phyloP scores from a whole-genome alignment of 2,888 invertebrate genomes.

The Listrodromus nycthemerus region DNA sequence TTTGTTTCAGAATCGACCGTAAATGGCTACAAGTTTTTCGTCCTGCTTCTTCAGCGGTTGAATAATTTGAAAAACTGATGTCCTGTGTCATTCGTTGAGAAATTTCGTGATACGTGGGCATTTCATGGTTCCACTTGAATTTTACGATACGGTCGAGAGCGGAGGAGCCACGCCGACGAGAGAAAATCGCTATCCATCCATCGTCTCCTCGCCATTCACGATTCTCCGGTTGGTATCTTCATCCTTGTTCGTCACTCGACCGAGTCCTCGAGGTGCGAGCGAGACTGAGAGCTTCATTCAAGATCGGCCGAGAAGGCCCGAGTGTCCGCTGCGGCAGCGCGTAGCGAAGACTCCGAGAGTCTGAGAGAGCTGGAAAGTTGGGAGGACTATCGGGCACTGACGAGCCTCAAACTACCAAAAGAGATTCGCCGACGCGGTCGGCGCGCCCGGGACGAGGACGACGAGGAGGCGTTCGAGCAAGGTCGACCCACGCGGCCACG shows the following conservation, averaged over 20 bases:
- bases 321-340: background rate
- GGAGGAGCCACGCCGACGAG: background rate
- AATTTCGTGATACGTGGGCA: too few species aligned
- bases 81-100: too few species aligned
- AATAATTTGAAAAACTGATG: too few species aligned
- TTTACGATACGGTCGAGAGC: background rate
- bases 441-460: constrained; percentile 37
- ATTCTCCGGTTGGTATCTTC: constrained; percentile 9
- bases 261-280: background rate
- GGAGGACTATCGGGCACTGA: background rate
- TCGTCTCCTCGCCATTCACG: constrained; percentile 39
- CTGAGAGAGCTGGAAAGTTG: background rate
- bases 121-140: background rate
- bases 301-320: background rate
- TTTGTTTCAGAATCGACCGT: too few species aligned
- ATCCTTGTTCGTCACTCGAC: constrained; percentile 14
- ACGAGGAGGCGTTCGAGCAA: constrained; percentile 44
- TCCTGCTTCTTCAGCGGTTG: too few species aligned
- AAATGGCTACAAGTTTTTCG: too few species aligned
- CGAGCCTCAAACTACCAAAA: constrained; percentile 32
- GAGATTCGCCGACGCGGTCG: constrained; percentile 45
- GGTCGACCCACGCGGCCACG: constrained; percentile 49
- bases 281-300: constrained; percentile 33
- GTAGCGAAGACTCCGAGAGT: background rate
- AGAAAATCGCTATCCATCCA: constrained; percentile 36